Base-by-base conservation (phyloP, 2,888 invertebrate genomes). In the Ornithoptera priamus region DNA sequence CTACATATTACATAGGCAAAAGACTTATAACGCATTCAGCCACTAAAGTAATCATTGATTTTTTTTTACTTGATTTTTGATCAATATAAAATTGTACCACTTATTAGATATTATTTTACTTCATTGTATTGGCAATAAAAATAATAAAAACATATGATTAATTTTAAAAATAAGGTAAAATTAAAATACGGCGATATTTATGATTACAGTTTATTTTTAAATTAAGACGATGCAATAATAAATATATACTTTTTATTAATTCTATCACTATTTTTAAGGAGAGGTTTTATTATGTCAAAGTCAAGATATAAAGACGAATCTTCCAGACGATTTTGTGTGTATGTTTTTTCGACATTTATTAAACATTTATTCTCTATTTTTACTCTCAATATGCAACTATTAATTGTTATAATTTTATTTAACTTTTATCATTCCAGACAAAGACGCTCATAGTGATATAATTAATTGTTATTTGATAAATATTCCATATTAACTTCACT, bases 291-390 rank as follows among this genome's bases (percentile, higher is more conserved):
- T 20, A 18, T n/a, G 39, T 57, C 46, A 15, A 22, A 46, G 50
- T 68, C 39, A 24, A 53, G 12, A 36, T 69, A 42, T 8, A 30
- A 56, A 24, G 69, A 69, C 69, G 69, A 69, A 57, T 69, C 65
- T 69, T 46, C 46, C 17, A 61, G 69, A 69, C 65, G 65, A 69
- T 65, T 50, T 69, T 68, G 30, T 60, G 58, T 59, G 50, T 60
- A n/a, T 68, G 56, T 61, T 15, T 62, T 3, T 67, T 67, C 36
- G 18, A 65, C 42, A 18, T 24, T 20, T 60, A 65, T 59, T 53
- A 53, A 4, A 46, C 46, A 15, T 46, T 46, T 46, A 20, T 53
- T 53, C 6, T 39, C 56, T 61, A 39, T 67, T 42, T 6, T n/a
- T 30, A 30, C 4, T 56, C 22, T 57, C 12, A 17, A 56, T 10